A percentile compares a stretch with the other conserved stretches of the same genome.
Evolutionary conservation across 2,888 invertebrate genomes (phyloP).

Genomic region (Mactromeris polynyma): DNA sequence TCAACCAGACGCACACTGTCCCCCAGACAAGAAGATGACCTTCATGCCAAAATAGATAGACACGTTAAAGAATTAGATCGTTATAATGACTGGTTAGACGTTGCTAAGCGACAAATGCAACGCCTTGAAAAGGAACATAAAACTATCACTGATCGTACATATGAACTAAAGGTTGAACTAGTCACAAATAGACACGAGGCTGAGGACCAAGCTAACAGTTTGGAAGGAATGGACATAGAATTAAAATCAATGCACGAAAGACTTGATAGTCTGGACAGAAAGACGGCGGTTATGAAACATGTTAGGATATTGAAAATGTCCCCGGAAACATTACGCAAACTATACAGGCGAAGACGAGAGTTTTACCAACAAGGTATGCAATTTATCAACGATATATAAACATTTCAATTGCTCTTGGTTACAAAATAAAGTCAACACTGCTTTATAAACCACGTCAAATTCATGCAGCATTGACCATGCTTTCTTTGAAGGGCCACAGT

Average conservation of each 20-base stretch:
- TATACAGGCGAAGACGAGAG: conserved; percentile 72
- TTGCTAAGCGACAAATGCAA: conserved; percentile 69
- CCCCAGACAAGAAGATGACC: conserved; percentile 71
- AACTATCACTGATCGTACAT: conserved; percentile 74
- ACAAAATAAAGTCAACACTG: too few species aligned
- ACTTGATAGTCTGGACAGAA: conserved; percentile 72
- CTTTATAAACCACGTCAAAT: too few species aligned
- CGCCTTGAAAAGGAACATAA: conserved; percentile 74
- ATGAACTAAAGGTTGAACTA: conserved; percentile 79
- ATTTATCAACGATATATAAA: neutral
- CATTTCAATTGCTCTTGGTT: neutral
- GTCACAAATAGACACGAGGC: conserved; percentile 74
- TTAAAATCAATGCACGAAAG: conserved; percentile 74
- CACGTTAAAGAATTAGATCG: conserved; percentile 70
- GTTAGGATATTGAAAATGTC: conserved; percentile 80
- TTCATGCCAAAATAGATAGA: conserved; percentile 64
- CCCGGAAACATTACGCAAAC: conserved; percentile 78
- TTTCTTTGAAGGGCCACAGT: too few species aligned
- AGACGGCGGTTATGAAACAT: conserved; percentile 76
- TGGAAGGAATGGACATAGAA: conserved; percentile 74
- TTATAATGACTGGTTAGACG: conserved; percentile 71
- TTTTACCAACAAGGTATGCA: conserved; percentile 66
- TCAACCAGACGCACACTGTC: conserved; percentile 66
- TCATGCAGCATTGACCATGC: too few species aligned
- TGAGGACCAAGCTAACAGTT: conserved; percentile 72